Evolutionary conservation across 2,888 invertebrate species (phyloP), one percentile per base, ranked within the genome.

Genomic region (Argyra leucocephala): DNA sequence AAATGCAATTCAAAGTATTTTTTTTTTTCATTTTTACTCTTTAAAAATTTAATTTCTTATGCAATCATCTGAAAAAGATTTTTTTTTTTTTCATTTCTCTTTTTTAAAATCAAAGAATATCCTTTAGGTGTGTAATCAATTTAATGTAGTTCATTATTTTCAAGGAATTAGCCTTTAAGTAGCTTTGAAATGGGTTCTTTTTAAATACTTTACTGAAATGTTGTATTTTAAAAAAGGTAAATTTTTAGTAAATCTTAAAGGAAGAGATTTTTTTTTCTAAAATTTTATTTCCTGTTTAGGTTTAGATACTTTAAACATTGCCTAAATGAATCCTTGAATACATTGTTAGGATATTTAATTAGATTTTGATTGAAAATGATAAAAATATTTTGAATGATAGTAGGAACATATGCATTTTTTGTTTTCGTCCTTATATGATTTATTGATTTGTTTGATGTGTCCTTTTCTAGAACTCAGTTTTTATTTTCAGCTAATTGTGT

Each of bases 111-210:
- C 1, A 48, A n/a, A 48, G 15, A 12, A 37, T 37, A 12, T 37
- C 37, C 37, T 37, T 37, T 37, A 37, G 37, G 61, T 61, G 61
- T 61, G 10, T 24, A 31, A 61, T 61, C 61, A 61, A 61, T 61
- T 61, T 61, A n/a, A 31, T 21, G 18, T 24, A 61, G 61, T 61
- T 61, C 61, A 61, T 61, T 61, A 61, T 61, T 61, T 61, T 24
- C 5, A 61, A 23, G 31, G 61, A 61, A 61, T 61, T 61, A 61
- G 22, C 58, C 22, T 22, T 58, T 58, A 58, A 58, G 58, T 58
- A 58, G 58, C 12, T 58, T 58, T 58, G 58, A 58, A 58, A 58
- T 58, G 58, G 58, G 58, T 58, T 58, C 58, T 22, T 21, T 2
- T 22, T 48, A 48, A n/a, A 48, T 48, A 48, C 48, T 48, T n/a